Conservation (phyloP, 2,113 vertebrate species). For the Salvator merianae region DNA sequence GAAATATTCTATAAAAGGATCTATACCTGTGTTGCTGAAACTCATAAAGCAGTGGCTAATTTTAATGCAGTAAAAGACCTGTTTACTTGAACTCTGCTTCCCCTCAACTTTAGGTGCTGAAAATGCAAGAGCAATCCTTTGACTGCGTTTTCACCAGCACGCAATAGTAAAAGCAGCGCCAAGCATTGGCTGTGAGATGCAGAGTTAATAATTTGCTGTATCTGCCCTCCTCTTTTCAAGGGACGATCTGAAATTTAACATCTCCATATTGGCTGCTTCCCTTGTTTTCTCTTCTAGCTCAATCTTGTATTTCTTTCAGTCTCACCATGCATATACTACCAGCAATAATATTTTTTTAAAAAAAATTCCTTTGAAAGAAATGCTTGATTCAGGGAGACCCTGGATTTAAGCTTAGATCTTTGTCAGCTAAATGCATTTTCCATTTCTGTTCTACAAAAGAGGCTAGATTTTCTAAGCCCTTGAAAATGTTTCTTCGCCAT, state of each 20-base stretch:
- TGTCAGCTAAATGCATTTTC: constrained; percentile 11
- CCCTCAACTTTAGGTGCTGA: too few relatives aligned
- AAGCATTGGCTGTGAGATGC: not conserved
- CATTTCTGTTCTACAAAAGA: constrained; percentile 19
- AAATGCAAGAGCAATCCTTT: not conserved
- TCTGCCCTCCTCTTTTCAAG: not conserved
- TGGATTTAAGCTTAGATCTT: constrained; percentile 21
- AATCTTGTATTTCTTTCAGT: not conserved
- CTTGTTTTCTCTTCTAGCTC: not conserved
- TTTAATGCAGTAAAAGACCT: too few relatives aligned
- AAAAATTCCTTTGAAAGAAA: constrained; percentile 6
- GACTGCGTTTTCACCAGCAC: not conserved
- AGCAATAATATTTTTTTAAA: not conserved
- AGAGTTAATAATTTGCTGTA: not conserved
- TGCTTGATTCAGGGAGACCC: constrained; percentile 1
- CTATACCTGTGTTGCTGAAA: too few relatives aligned
- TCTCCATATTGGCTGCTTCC: not conserved
- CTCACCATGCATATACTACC: not conserved
- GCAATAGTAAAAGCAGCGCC: not conserved
- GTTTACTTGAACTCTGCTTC: too few relatives aligned
- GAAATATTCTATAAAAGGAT: too few relatives aligned
- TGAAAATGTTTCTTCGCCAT: constrained; percentile 33
- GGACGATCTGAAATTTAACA: not conserved
- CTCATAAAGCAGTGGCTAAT: too few relatives aligned
- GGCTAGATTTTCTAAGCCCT: constrained; percentile 24